phyloP scores from a whole-genome alignment of 2,113 vertebrate genomes.

The Ondatra zibethicus region DNA sequence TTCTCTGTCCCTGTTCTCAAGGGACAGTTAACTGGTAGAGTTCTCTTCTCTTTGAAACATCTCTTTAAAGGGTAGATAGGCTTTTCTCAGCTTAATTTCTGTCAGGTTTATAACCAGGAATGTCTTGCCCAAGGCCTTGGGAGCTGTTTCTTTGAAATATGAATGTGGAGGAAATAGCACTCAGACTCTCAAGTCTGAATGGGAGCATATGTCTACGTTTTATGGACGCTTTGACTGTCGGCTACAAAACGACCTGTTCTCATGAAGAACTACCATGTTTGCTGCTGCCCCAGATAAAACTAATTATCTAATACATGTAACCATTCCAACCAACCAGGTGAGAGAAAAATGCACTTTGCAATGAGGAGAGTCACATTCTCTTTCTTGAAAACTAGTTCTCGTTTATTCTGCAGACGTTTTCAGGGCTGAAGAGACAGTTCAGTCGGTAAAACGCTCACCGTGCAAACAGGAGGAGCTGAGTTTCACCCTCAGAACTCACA shows the following conservation, averaged over 20 bases:
- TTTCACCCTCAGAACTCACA: background rate
- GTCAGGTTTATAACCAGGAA: background rate
- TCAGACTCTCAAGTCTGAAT: background rate
- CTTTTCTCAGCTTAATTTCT: background rate
- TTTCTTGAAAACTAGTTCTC: background rate
- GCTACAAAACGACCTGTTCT: background rate
- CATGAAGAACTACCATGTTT: background rate
- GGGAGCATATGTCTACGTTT: background rate
- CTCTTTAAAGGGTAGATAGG: background rate
- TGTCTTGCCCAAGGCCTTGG: background rate
- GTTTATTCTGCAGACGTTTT: background rate
- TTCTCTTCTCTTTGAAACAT: background rate
- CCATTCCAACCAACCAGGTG: no score
- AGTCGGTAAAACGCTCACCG: background rate
- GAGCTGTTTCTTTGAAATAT: background rate
- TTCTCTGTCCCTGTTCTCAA: background rate
- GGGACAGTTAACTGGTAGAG: background rate
- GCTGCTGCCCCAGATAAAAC: background rate
- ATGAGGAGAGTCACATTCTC: background rate
- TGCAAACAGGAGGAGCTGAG: background rate
- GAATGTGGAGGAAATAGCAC: background rate
- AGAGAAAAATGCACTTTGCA: rapidly evolving
- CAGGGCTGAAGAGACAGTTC: background rate
- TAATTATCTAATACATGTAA: background rate
- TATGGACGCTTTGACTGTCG: background rate